These are phyloP conservation scores for Lepidurus packardi DNA, from an alignment of 1,140 invertebrate species.

Conservation along the genomic window DNA sequence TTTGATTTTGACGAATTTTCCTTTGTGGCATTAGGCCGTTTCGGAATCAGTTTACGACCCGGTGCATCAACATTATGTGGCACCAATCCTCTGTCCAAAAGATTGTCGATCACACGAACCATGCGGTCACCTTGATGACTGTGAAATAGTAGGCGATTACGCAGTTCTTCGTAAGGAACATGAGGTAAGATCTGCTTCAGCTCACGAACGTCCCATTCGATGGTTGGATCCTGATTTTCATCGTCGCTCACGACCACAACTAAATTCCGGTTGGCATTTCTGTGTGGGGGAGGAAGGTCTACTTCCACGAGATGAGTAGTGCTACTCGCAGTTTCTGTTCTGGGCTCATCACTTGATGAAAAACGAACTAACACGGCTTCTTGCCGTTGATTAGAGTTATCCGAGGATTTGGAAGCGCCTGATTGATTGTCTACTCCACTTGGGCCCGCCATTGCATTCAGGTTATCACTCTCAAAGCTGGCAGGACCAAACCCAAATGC, in stretches of 20 bases:
- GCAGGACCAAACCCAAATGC: too few species aligned
- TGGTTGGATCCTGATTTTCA: not conserved
- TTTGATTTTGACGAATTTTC: too few species aligned
- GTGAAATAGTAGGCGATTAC: not conserved
- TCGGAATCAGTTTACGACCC: too few species aligned
- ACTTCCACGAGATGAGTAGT: not conserved
- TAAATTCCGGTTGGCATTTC: not conserved
- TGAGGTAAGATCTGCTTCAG: not conserved
- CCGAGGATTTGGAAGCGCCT: too few species aligned
- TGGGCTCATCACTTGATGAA: not conserved
- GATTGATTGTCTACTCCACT: too few species aligned
- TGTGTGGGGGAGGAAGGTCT: not conserved
- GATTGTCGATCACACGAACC: not conserved
- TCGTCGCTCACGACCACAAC: not conserved
- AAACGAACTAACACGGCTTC: too few species aligned
- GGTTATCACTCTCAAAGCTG: too few species aligned
- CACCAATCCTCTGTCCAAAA: not conserved
- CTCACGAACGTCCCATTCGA: not conserved
- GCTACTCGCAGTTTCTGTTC: not conserved
- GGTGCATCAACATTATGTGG: not conserved
- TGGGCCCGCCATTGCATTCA: too few species aligned
- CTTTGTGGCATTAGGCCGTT: too few species aligned
- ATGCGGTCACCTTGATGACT: not conserved
- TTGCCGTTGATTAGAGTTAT: too few species aligned
- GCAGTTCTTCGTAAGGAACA: not conserved